phyloP scores from a whole-genome alignment of 2,113 vertebrate species.

The Colistium nudipinnis region DNA sequence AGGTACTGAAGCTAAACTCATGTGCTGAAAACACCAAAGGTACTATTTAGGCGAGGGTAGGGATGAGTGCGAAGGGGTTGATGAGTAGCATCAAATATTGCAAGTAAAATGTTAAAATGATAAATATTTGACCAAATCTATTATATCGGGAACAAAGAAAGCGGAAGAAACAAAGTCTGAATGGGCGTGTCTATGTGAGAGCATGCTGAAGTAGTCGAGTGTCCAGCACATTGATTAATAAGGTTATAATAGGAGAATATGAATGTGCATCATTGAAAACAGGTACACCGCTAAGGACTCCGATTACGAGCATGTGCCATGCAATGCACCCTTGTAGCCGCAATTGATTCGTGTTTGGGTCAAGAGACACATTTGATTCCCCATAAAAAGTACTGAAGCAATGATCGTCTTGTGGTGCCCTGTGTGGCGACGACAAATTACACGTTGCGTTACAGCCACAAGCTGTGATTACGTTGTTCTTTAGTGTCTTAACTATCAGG shows the following conservation, averaged over 20 bases:
- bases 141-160: not conserved
- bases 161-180: not conserved
- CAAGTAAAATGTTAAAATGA: not conserved
- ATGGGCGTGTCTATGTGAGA: not conserved
- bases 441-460: slow-evolving; percentile 13
- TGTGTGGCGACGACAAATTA: slow-evolving; percentile 13
- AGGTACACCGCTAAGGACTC: slow-evolving; percentile 3
- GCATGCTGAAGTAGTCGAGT: not conserved
- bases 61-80: not conserved
- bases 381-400: slow-evolving; percentile 10
- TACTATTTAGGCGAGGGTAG: not conserved
- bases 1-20: slow-evolving; percentile 1
- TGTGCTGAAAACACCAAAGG: not conserved
- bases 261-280: not conserved
- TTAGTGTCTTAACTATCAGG: slow-evolving; percentile 22
- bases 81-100: not conserved
- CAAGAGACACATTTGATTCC: not conserved
- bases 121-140: not conserved
- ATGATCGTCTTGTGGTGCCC: slow-evolving; percentile 52
- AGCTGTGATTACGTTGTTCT: slow-evolving; percentile 8
- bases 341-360: not conserved
- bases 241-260: slow-evolving; percentile 14
- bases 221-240: not conserved
- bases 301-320: slow-evolving; percentile 26
- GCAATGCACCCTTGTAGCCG: slow-evolving; percentile 1